Base-by-base conservation (phyloP, 2,797 vertebrate species). In the Cossypha dichroa region DNA sequence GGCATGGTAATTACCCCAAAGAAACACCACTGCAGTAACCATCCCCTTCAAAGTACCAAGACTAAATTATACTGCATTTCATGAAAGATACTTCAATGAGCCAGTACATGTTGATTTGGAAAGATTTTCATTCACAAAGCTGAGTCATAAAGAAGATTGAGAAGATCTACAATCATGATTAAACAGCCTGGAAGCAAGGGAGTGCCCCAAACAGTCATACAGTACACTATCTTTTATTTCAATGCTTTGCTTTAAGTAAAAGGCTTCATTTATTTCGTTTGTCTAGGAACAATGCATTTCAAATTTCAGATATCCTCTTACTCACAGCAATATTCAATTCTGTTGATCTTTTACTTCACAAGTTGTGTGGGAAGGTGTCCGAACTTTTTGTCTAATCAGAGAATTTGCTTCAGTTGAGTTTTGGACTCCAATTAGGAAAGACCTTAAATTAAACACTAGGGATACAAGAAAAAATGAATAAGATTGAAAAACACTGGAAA, bases 71-170 rank as follows among this genome's bases (percentile, higher is more conserved):
- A 69, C 82, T 68, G 55, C 28, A 86, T 64, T 38, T 93, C 70
- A 38, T 73, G 60, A 69, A 80, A 94, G 26, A 52, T 60, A 88
- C 64, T 95, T 96, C 81, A 91, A 31, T 10, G 8, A 90, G 59
- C 49, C 76, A 93, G 49, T 63, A 79, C 23, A 82, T 67, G 54
- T 55, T 80, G 66, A 67, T 90, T 92, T 69, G 38, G 78, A 93
- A 96, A 94, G 77, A 91, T 41, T 41, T 63, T 94, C 28, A 34
- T 69, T 93, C 86, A 74, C 59, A 56, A 73, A 89, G 66, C 33
- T 96, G 95, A 91, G 62, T 96, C 94, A 95, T 74, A 89, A 90
- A 92, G 64, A 90, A 73, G 68, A 96, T 75, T 90, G 76, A 73
- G 82, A 88, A 94, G 63, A n/a, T 76, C 67, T 92, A 62, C 36